A percentile compares a stretch with the other conserved stretches of the same genome.
Evolutionary conservation across 2,888 invertebrate species (phyloP).

Genomic region (Neuroscelio doddi): DNA sequence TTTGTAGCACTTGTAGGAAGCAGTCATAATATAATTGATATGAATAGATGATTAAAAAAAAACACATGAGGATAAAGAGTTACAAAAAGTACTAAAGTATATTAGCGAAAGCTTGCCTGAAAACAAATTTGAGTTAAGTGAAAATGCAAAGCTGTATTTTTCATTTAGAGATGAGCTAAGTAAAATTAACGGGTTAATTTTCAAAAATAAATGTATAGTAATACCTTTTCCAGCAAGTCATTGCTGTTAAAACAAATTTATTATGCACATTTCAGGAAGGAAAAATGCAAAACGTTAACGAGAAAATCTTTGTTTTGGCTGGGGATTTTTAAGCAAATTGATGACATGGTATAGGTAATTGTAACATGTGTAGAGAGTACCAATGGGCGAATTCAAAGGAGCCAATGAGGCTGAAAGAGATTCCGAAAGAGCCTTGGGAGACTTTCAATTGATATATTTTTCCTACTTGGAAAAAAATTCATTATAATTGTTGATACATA

Average conservation of each 20-base stretch:
- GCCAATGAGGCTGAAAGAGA: slow-evolving; percentile 33
- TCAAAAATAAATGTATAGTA: slow-evolving; percentile 32
- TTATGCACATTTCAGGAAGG: slow-evolving; percentile 38
- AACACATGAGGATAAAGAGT: slow-evolving; percentile 30
- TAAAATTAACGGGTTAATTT: slow-evolving; percentile 34
- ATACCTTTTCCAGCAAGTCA: slow-evolving; percentile 32
- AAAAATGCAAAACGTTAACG: slow-evolving; percentile 33
- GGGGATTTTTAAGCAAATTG: slow-evolving; percentile 35
- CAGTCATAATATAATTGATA: slow-evolving; percentile 27
- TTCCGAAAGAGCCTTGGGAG: slow-evolving; percentile 38
- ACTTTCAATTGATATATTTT: slow-evolving; percentile 34
- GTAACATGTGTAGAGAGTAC: slow-evolving; percentile 21
- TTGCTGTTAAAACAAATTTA: slow-evolving; percentile 35
- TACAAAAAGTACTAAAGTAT: slow-evolving; percentile 29
- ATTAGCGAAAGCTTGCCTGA: slow-evolving; percentile 42
- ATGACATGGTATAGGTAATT: slow-evolving; percentile 19
- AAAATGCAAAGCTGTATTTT: slow-evolving; percentile 33
- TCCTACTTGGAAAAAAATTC: slow-evolving; percentile 39
- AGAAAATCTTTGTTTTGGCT: slow-evolving; percentile 41
- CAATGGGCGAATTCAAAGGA: slow-evolving; percentile 25
- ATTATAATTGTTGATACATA: slow-evolving; percentile 51
- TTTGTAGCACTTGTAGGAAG: slow-evolving; percentile 30
- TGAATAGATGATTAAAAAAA: slow-evolving; percentile 24
- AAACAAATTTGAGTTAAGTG: slow-evolving; percentile 25
- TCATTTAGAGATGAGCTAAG: slow-evolving; percentile 35